Percentiles rank a stretch among this genome's conserved stretches.
Conservation (phyloP, 1,140 invertebrate species). For the Orchestia grillus region DNA sequence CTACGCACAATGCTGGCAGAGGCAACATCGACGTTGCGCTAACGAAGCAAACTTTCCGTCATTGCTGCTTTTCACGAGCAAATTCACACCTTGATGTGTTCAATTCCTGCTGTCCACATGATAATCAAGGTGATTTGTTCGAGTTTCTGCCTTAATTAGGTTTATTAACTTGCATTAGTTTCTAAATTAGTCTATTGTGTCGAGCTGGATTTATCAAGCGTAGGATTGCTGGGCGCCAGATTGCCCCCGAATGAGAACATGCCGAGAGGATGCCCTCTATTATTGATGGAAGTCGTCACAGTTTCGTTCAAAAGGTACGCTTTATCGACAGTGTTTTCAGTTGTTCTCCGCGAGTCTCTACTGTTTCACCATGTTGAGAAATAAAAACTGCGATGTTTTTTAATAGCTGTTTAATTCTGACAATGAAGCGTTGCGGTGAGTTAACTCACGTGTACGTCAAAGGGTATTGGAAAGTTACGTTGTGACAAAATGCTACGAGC, state of each 20-base stretch:
- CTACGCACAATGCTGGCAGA: neutral
- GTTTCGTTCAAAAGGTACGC: neutral
- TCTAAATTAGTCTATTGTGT: constrained; percentile 49
- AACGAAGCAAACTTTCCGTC: neutral
- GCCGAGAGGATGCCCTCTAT: neutral
- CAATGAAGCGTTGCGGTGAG: neutral
- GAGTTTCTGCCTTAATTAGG: constrained; percentile 47
- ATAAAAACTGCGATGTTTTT: neutral
- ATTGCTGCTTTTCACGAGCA: constrained; percentile 25
- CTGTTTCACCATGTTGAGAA: neutral
- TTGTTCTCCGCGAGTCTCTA: neutral
- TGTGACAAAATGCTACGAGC: too few species aligned
- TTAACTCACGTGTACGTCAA: neutral
- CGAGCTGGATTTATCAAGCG: neutral
- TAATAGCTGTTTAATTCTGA: neutral
- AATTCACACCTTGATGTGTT: constrained; percentile 39
- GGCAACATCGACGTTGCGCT: neutral
- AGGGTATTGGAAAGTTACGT: neutral
- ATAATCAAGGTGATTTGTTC: constrained; percentile 54
- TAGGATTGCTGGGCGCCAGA: neutral
- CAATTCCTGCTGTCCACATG: constrained; percentile 47
- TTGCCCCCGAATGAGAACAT: neutral
- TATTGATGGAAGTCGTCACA: neutral
- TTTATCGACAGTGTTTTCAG: neutral
- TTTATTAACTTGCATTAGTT: constrained; percentile 57